Percentiles rank a stretch among this genome's conserved stretches.
Conservation (phyloP, 1,140 invertebrate species). For the Trichonephila clavipes region DNA sequence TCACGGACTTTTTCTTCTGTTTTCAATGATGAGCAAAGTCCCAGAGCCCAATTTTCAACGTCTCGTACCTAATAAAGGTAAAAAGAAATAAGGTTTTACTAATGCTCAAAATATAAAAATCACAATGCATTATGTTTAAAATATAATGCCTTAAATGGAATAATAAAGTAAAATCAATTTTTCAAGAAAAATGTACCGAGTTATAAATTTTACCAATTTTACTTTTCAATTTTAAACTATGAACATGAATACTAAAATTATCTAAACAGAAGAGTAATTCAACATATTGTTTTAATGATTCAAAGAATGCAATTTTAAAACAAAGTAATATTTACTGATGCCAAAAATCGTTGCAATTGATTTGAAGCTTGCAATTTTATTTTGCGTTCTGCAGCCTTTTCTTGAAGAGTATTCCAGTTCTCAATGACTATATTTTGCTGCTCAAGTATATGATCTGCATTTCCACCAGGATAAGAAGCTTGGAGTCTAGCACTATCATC, state of each 20-base stretch:
- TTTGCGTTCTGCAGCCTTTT: constrained; percentile 88
- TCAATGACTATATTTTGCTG: constrained; percentile 91
- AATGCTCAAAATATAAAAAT: background rate
- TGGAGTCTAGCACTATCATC: constrained; percentile 95
- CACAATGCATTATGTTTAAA: background rate
- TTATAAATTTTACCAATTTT: no score
- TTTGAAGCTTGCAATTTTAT: constrained; percentile 92
- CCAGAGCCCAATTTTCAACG: constrained; percentile 92
- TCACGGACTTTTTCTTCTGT: constrained; percentile 92
- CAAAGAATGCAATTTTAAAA: background rate
- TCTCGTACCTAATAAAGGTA: constrained; percentile 87
- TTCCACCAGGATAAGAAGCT: constrained; percentile 93
- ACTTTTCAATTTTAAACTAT: no score
- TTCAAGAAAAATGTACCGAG: no score
- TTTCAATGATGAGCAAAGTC: constrained; percentile 89
- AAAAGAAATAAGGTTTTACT: constrained; percentile 40
- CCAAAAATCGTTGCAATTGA: constrained; percentile 93
- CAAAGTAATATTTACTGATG: constrained; percentile 83
- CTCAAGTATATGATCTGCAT: constrained; percentile 92
- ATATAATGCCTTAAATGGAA: background rate
- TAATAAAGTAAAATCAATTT: background rate
- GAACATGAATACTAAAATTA: no score
- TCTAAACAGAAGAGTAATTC: no score
- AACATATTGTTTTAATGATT: no score
- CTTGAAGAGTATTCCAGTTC: constrained; percentile 93